Percentiles rank a stretch among this genome's conserved stretches.
Evolutionary conservation across 2,888 invertebrate species (phyloP).

Genomic region (Bombyx huttoni): DNA sequence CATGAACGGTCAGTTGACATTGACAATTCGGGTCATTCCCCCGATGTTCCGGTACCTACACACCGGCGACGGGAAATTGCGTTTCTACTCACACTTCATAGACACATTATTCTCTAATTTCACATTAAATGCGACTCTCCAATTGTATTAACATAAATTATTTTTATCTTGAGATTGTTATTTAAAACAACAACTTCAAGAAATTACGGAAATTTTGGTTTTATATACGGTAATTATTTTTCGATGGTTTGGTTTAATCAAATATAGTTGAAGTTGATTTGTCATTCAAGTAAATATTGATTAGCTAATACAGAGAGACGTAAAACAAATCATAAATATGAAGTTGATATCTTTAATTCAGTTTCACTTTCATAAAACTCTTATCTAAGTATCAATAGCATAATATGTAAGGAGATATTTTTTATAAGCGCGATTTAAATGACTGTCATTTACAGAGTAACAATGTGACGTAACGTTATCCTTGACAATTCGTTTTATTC

Average conservation of each 20-base stretch:
- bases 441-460: too few species aligned
- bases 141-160: not conserved
- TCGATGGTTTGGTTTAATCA: too few species aligned
- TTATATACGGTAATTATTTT: not conserved
- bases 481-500: not conserved
- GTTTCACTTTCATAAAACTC: not conserved
- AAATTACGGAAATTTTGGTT: not conserved
- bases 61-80: slow-evolving; percentile 32
- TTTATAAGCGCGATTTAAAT: too few species aligned
- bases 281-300: too few species aligned
- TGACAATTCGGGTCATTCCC: slow-evolving; percentile 35
- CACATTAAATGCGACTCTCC: not conserved
- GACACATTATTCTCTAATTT: not conserved
- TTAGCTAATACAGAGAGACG: not conserved
- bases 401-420: too few species aligned
- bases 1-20: slow-evolving; percentile 16
- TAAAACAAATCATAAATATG: not conserved
- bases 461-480: not conserved
- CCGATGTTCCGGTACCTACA: slow-evolving; percentile 35
- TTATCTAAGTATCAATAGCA: too few species aligned
- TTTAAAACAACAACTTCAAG: not conserved
- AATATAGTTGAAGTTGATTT: too few species aligned
- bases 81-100: not conserved
- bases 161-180: not conserved
- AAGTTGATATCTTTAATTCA: not conserved